These are phyloP conservation scores for Ephialtes manifestator DNA, from an alignment of 2,888 invertebrate species.

Conservation along the genomic window DNA sequence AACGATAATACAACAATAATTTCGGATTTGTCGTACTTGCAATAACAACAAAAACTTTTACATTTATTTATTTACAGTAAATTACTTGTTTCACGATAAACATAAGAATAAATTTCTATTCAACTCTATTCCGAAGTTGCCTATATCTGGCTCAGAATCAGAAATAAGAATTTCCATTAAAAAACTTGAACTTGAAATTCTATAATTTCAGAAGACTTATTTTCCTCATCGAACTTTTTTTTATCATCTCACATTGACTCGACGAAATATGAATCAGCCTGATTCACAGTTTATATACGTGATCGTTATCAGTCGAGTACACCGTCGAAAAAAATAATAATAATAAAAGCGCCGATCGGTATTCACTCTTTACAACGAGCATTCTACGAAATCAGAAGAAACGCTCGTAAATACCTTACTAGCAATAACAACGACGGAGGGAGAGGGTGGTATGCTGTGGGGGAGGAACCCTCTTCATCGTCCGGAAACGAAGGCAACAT, in stretches of 20 bases:
- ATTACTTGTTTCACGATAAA: too few species aligned
- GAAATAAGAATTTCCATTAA: background rate
- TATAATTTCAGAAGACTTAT: background rate
- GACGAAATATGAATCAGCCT: constrained; percentile 25
- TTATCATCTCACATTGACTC: background rate
- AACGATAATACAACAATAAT: too few species aligned
- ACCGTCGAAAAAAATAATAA: background rate
- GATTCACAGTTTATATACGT: constrained; percentile 15
- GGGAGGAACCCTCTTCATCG: constrained; percentile 37
- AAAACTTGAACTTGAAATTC: background rate
- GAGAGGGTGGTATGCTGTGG: constrained; percentile 1
- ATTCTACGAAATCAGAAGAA: constrained; percentile 21
- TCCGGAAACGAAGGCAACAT: constrained; percentile 74
- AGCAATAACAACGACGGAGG: background rate
- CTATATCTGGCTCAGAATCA: too few species aligned
- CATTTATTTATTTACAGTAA: too few species aligned
- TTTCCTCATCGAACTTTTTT: background rate
- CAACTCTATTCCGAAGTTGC: too few species aligned
- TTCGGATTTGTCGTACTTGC: too few species aligned
- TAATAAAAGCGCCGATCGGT: constrained; percentile 32
- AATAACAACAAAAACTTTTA: too few species aligned
- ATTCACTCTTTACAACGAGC: background rate
- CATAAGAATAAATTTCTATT: too few species aligned
- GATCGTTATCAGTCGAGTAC: background rate
- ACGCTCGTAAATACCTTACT: constrained; percentile 4